Conservation (phyloP, 2,888 invertebrate species). For the Ellobium chinense region DNA sequence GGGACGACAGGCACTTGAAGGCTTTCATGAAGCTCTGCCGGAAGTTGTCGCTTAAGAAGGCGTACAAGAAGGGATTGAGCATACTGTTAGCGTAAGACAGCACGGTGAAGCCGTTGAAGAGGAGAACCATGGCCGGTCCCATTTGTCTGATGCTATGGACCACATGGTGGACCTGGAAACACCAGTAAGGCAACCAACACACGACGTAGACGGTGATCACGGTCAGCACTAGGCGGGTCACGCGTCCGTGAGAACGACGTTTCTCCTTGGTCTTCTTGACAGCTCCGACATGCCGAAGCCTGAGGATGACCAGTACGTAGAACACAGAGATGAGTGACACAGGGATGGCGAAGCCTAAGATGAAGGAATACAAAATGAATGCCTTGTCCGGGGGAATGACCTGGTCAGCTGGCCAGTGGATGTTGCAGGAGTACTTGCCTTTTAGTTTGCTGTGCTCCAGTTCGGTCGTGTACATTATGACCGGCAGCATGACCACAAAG, state of each 20-base stretch:
- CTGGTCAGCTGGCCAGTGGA: slow-evolving; percentile 72
- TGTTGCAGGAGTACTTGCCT: slow-evolving; percentile 65
- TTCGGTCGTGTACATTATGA: slow-evolving; percentile 77
- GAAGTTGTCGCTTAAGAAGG: slow-evolving; percentile 78
- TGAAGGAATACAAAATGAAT: slow-evolving; percentile 77
- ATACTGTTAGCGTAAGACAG: slow-evolving; percentile 77
- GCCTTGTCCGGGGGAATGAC: slow-evolving; percentile 70
- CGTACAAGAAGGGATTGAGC: slow-evolving; percentile 77
- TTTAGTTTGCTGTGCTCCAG: slow-evolving; percentile 52
- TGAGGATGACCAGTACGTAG: slow-evolving; percentile 74
- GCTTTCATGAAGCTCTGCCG: slow-evolving; percentile 77
- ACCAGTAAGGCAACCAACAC: slow-evolving; percentile 78
- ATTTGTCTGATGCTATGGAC: slow-evolving; percentile 42
- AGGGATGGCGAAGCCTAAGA: slow-evolving; percentile 76
- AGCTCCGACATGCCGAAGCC: slow-evolving; percentile 73
- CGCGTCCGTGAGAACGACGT: slow-evolving; percentile 72
- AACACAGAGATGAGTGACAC: slow-evolving; percentile 75
- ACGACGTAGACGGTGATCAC: slow-evolving; percentile 76
- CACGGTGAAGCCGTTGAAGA: slow-evolving; percentile 74
- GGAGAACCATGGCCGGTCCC: slow-evolving; percentile 58
- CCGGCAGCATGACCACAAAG: slow-evolving; percentile 78
- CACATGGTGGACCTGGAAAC: slow-evolving; percentile 70
- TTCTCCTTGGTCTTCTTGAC: slow-evolving; percentile 73
- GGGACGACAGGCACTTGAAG: slow-evolving; percentile 71
- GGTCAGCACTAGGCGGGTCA: slow-evolving; percentile 76